phyloP scores from a whole-genome alignment of 2,797 vertebrate genomes.

The Dryobates pubescens region DNA sequence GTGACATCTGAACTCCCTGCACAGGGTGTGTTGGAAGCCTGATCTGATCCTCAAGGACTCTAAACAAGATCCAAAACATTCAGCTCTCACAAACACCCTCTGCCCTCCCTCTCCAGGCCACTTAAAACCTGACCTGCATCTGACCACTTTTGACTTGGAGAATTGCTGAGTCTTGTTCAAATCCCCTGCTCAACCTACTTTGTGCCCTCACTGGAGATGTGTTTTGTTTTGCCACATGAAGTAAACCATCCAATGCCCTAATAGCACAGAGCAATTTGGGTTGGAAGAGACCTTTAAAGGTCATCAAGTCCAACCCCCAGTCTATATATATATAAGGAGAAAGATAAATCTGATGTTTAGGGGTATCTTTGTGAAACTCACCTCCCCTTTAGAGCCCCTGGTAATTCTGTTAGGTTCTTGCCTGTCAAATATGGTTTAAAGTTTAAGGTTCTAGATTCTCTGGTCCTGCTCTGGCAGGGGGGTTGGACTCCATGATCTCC shows the following conservation, averaged over 20 bases:
- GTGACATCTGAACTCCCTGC: background rate
- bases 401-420: too few relatives aligned
- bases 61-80: background rate
- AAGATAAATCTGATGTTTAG: background rate
- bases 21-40: background rate
- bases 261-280: background rate
- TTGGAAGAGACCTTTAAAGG: background rate
- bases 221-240: background rate
- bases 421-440: too few relatives aligned
- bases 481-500: too few relatives aligned
- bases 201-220: background rate
- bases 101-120: background rate
- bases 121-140: background rate
- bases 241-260: accelerated
- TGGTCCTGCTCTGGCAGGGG: too few relatives aligned
- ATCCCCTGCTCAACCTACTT: background rate
- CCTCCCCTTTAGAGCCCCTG: background rate
- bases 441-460: too few relatives aligned
- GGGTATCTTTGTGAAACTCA: background rate
- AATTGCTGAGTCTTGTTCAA: background rate
- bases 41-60: background rate
- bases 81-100: background rate
- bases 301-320: background rate
- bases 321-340: background rate
- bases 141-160: background rate